These are phyloP conservation scores for Goniozus legneri DNA, from an alignment of 1,140 invertebrate species.

Conservation along the genomic window DNA sequence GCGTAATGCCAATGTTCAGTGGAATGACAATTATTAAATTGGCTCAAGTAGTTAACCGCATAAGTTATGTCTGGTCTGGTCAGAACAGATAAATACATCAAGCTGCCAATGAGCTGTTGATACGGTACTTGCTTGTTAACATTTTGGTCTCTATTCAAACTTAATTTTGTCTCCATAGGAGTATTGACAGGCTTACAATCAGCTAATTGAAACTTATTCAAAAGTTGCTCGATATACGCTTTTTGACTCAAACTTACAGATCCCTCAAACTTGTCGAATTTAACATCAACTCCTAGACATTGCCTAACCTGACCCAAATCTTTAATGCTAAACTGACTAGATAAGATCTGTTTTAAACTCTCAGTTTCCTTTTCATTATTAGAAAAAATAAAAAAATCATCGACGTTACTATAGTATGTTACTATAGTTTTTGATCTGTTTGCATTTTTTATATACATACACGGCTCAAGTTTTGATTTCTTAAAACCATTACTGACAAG, in stretches of 20 bases:
- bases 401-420: too few species aligned
- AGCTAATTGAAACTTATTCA: too few species aligned
- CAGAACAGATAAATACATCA: conserved; percentile 33
- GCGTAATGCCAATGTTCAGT: conserved; percentile 13
- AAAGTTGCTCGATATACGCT: conserved; percentile 6
- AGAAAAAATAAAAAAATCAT: conserved; percentile 6
- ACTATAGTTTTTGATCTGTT: conserved; percentile 3
- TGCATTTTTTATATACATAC: conserved; percentile 13
- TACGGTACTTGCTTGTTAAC: conserved; percentile 5
- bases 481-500: too few species aligned
- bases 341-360: not conserved
- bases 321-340: not conserved
- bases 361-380: not conserved
- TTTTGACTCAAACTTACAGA: too few species aligned
- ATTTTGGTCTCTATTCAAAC: too few species aligned
- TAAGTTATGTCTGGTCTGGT: conserved; percentile 41
- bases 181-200: conserved; percentile 18
- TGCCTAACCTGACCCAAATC: not conserved
- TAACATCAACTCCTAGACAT: too few species aligned
- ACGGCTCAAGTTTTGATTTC: too few species aligned
- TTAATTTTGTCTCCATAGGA: too few species aligned
- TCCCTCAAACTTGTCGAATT: too few species aligned
- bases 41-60: conserved; percentile 21
- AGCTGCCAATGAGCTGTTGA: conserved; percentile 17
- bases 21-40: conserved; percentile 17